Conservation (phyloP, 2,888 invertebrate species). For the Epistrophe eligans region DNA sequence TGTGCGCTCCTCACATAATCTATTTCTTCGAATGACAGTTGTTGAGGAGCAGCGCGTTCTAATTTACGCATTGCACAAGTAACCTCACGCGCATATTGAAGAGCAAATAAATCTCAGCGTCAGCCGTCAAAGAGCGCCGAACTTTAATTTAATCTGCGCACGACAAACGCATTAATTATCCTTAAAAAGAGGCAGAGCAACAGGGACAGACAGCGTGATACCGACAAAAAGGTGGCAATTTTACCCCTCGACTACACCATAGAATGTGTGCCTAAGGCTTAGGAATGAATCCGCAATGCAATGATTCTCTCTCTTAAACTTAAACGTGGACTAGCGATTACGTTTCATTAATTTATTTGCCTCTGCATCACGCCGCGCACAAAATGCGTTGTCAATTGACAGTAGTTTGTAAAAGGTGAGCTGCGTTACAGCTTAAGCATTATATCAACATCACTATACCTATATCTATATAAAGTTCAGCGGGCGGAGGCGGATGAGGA, state of each 20-base stretch:
- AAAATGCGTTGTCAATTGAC: constrained; percentile 75
- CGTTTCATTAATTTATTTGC: constrained; percentile 75
- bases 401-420: constrained; percentile 50
- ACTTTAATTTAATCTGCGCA: constrained; percentile 72
- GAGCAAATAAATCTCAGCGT: constrained; percentile 65
- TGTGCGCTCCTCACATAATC: constrained; percentile 36
- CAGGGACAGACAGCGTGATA: constrained; percentile 52
- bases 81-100: constrained; percentile 66
- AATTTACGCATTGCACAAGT: constrained; percentile 70
- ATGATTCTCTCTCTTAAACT: constrained; percentile 52
- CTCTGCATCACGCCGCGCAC: constrained; percentile 42
- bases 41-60: constrained; percentile 35
- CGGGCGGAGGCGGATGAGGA: not conserved
- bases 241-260: constrained; percentile 22
- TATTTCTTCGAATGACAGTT: constrained; percentile 53
- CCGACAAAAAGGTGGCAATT: constrained; percentile 75
- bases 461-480: not conserved
- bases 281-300: constrained; percentile 31
- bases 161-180: constrained; percentile 76
- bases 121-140: constrained; percentile 67
- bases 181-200: constrained; percentile 59
- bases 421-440: constrained; percentile 54
- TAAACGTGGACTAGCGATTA: constrained; percentile 71
- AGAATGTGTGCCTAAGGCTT: not conserved
- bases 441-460: not conserved